These are phyloP conservation scores for Heliothis subflexa DNA, from an alignment of 1,140 invertebrate species.

Conservation along the genomic window DNA sequence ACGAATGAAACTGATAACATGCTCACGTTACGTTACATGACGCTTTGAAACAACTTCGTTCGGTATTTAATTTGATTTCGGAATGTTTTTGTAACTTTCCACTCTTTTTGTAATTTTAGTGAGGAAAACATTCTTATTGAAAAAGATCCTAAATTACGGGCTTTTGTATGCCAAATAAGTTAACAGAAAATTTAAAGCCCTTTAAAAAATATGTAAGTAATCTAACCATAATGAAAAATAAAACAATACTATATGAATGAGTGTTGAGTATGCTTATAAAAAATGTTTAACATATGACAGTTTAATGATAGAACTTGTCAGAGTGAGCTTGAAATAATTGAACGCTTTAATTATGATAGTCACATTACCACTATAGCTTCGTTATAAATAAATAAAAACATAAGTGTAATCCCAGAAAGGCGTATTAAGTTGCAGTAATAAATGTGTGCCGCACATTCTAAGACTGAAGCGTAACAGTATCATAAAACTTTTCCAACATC, in stretches of 20 bases:
- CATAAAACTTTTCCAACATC: conserved; percentile 33
- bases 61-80: too few species aligned
- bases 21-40: conserved; percentile 11
- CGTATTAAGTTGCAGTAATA: conserved; percentile 30
- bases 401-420: conserved; percentile 1
- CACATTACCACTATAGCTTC: conserved; percentile 16
- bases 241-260: too few species aligned
- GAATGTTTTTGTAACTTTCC: too few species aligned
- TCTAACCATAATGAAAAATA: too few species aligned
- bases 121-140: too few species aligned
- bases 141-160: too few species aligned
- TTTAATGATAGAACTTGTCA: not conserved
- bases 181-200: too few species aligned
- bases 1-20: conserved; percentile 48
- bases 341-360: conserved; percentile 17
- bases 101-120: too few species aligned
- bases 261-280: too few species aligned
- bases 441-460: conserved; percentile 12
- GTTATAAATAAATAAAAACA: conserved; percentile 19
- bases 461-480: conserved; percentile 20
- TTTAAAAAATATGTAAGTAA: too few species aligned
- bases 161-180: too few species aligned
- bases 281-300: conserved; percentile 3
- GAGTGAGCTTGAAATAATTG: not conserved
- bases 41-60: not conserved